Base-by-base conservation (phyloP, 2,888 invertebrate genomes). In the Fissipunctia ypsillon region DNA sequence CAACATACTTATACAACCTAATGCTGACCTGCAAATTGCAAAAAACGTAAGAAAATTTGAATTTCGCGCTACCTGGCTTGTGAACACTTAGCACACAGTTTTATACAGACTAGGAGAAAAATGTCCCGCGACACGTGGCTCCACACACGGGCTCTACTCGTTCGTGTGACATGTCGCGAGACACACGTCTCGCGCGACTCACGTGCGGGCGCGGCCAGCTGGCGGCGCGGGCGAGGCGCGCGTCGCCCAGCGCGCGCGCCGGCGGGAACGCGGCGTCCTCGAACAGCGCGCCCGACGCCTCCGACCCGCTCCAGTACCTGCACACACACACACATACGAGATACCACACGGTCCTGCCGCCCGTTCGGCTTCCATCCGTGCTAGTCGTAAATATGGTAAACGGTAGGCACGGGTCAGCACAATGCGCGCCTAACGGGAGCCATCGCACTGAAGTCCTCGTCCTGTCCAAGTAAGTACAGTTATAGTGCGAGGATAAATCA, bases 171-270 rank as follows among this genome's bases (percentile, higher is more conserved):
- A 22, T 22, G 22, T 35, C 31, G 57, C 31, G 57, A 14, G 31
- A 59, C 35, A n/a, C 9, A 16, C 1, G 16, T n/a, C n/a, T 16
- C 38, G 9, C 38, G 25, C 16, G 61, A 61, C 97, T 97, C 92
- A 97, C 97, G 89, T 97, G 97, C 22, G 97, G 97, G 82, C 97
- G 93, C 96, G 97, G 96, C 97, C 97, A 97, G 57, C 96, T 95
- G 81, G 97, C 95, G 96, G 95, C 95, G 66, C 76, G 75, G 25
- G 82, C 69, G 14, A 69, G 92, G 96, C 96, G 91, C 97, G 97
- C 92, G 96, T 97, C 97, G 78, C 80, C 85, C 6, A 86, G 80
- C 38, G 84, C 76, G 97, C 91, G 90, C 78, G 69, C 66, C 54
- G 74, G 70, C 38, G 78, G 73, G 77, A 85, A 85, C 22, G 35